A percentile compares a stretch with the other conserved stretches of the same genome.
These are phyloP conservation scores for Protodeltote pygarga DNA, from an alignment of 2,888 invertebrate genomes.

Conservation along the genomic window DNA sequence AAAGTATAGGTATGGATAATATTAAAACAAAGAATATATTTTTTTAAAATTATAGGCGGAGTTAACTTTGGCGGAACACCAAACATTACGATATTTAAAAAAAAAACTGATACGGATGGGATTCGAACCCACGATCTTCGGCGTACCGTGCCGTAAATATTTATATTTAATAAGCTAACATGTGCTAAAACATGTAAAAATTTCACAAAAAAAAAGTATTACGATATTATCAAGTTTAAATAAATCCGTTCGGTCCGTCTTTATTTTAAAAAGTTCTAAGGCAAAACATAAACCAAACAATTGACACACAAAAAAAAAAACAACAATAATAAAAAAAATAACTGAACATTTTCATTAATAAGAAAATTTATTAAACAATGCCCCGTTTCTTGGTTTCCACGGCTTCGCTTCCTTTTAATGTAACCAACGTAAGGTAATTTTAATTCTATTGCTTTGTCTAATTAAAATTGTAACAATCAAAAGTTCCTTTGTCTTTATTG, in stretches of 20 bases:
- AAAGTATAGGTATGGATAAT: too few species aligned
- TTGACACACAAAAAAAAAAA: background rate
- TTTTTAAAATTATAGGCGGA: too few species aligned
- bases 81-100: too few species aligned
- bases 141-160: too few species aligned
- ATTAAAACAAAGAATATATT: too few species aligned
- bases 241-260: too few species aligned
- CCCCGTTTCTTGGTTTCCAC: conserved; percentile 11
- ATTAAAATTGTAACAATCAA: conserved; percentile 65
- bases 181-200: too few species aligned
- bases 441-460: conserved; percentile 60
- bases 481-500: conserved; percentile 34
- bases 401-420: conserved; percentile 42
- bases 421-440: conserved; percentile 53
- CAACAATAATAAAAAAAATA: conserved; percentile 1
- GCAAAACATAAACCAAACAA: background rate
- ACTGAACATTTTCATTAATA: conserved; percentile 10
- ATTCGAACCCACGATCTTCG: too few species aligned
- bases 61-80: too few species aligned
- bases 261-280: background rate
- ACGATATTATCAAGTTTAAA: too few species aligned
- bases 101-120: too few species aligned
- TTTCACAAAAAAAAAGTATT: too few species aligned
- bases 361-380: conserved; percentile 31
- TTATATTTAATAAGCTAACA: background rate